Base-by-base conservation (phyloP, 2,113 vertebrate genomes). In the Oriolus oriolus region DNA sequence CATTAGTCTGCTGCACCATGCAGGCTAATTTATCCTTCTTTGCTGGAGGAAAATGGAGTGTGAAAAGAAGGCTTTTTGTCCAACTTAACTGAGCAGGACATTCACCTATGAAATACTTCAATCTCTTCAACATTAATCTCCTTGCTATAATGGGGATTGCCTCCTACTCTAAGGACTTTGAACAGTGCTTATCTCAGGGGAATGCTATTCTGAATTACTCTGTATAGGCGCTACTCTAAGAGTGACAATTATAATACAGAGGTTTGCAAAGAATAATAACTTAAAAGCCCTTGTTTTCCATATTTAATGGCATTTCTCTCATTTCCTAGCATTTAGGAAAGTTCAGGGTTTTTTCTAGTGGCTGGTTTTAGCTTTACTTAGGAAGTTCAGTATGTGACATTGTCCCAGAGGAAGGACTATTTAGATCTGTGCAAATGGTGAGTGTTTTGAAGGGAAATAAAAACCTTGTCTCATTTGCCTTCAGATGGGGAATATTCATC, bases 11-110 rank as follows among this genome's bases (percentile, higher is more conserved):
- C 39, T 26, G n/a, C 61, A 37, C n/a, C 0, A 0, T 54, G 80
- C 68, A 56, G 80, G 73, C 44, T 66, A 65, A 71, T 93, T 90
- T 89, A 37, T 68, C 57, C 52, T 70, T 54, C 45, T 83, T 69
- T 6, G 1, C 56, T 81, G 35, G 52, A 74, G 44, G 83, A 39
- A 81, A 95, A 81, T 75, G 76, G 52, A n/a, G 44, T 93, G 77
- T 93, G 89, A 95, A 95, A 90, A 81, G 54, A 56, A 74, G 56
- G 68, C 56, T 89, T 95, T 66, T 87, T 92, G 78, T 75, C 41
- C 6, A 8, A 3, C 64, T 92, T 59, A 12, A 53, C 64, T 37
- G 80, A 63, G 79, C 65, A 81, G 76, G 59, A 89, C 60, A 37
- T 87, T 92, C 60, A 61, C 41, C 63, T 86, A 35, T 69, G 28